Base-by-base conservation (phyloP, 2,888 invertebrate species). In the Agriopis aurantiaria region DNA sequence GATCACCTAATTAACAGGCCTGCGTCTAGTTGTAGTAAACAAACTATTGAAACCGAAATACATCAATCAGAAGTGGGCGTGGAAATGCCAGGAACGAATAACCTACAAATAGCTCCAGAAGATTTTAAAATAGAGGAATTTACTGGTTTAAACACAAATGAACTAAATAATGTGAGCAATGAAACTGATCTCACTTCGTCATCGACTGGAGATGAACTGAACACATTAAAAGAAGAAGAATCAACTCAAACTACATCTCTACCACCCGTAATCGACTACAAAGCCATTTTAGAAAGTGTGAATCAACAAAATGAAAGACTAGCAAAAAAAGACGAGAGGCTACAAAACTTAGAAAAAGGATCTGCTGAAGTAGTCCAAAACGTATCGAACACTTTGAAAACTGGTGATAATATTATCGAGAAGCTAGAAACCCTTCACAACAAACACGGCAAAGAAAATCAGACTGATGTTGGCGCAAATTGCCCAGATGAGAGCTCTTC, bases 291-390 rank as follows among this genome's bases (percentile, higher is more conserved):
- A 75, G 83, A 86, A 75, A 87, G 79, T 61, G 76, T 86, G 8
- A 82, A 75, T 67, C 71, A 73, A 40, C 88, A 88, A 78, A 80
- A 87, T 69, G 86, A 88, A 75, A 75, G 73, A 71, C 77, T 86
- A 53, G 77, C 80, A 52, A 74, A 72, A 58, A 86, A 85, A 80
- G 88, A 89, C 33, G 75, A 85, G 78, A 83, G 80, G 73, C 76
- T 87, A 12, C 74, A 84, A 72, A 80, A 76, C n/a, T 75, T 88
- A 55, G 88, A 90, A 78, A 74, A 68, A 6, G 82, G 75, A 59
- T 87, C 85, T 80, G 78, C 83, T 8, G 80, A 84, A 23, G 83
- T 88, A 17, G 80, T 88, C 3, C 74, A 82, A 65, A 83, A 80
- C 71, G 75, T 88, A 66, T 74, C 83, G 3, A 82, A 66, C 46